Percentiles rank a stretch among this genome's conserved stretches.
phyloP scores from a whole-genome alignment of 2,888 invertebrate species.

The Zele albiditarsus region DNA sequence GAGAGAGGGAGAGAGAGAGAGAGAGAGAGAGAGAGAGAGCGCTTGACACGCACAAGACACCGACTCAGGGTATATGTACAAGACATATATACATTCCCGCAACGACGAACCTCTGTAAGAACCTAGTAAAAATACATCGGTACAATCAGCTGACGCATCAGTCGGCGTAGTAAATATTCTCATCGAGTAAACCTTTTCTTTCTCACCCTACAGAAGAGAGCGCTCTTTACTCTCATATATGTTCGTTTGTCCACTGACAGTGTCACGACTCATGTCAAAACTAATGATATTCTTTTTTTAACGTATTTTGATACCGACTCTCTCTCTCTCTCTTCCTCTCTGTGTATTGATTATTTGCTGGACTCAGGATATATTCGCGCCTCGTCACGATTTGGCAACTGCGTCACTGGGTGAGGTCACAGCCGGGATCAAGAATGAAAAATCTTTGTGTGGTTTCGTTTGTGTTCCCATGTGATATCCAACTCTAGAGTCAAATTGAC shows the following conservation, averaged over 20 bases:
- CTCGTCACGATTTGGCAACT: conserved; percentile 41
- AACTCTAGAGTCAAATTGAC: conserved; percentile 22
- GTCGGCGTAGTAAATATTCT: conserved; percentile 64
- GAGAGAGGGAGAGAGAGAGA: no score
- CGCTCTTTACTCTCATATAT: not conserved
- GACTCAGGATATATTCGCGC: conserved; percentile 18
- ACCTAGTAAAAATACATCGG: conserved; percentile 59
- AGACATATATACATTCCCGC: not conserved
- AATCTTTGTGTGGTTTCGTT: conserved; percentile 14
- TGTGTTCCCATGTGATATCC: conserved; percentile 32
- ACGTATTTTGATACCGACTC: conserved; percentile 29
- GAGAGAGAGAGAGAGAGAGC: not conserved
- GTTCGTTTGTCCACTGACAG: not conserved
- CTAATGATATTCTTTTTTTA: conserved; percentile 54
- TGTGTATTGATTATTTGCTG: conserved; percentile 14
- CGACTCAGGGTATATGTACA: conserved; percentile 22
- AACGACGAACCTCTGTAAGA: conserved; percentile 49
- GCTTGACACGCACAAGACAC: conserved; percentile 35
- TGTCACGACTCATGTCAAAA: conserved; percentile 56
- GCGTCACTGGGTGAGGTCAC: conserved; percentile 38
- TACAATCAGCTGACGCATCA: conserved; percentile 66
- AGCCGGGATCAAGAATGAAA: conserved; percentile 38
- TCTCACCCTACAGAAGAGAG: not conserved
- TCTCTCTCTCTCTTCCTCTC: conserved; percentile 38
- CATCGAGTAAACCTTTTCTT: conserved; percentile 48